Evolutionary conservation across 2,113 vertebrate genomes (phyloP).

Genomic region (Galemys pyrenaicus): DNA sequence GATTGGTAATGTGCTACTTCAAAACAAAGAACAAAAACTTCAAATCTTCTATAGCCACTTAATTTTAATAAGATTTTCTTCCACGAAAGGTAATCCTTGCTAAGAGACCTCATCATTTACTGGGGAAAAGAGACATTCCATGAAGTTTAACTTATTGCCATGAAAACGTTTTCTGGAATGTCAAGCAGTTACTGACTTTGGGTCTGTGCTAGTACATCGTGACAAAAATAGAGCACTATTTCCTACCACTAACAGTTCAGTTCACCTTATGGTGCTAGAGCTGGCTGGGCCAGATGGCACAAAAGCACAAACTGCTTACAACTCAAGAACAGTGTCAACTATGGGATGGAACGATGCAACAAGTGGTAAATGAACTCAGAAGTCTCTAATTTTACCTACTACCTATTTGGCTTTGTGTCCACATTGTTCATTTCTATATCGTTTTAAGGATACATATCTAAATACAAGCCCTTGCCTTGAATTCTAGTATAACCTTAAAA

Average conservation of each 20-base stretch:
- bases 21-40: constrained; percentile 33
- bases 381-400: not conserved
- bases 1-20: not conserved
- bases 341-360: not conserved
- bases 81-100: constrained; percentile 70
- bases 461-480: not conserved
- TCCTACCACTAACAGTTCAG: constrained; percentile 58
- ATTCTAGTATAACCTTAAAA: not conserved
- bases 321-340: constrained; percentile 45
- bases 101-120: constrained; percentile 54
- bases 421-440: not conserved
- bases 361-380: not conserved
- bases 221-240: constrained; percentile 70
- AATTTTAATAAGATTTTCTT: constrained; percentile 67
- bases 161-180: constrained; percentile 72
- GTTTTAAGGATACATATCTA: not conserved
- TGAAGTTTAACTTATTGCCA: constrained; percentile 63
- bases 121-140: constrained; percentile 70
- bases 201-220: constrained; percentile 60
- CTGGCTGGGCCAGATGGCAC: constrained; percentile 48
- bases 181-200: constrained; percentile 68
- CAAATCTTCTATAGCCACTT: not conserved
- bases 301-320: not conserved
- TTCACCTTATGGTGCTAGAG: constrained; percentile 61
- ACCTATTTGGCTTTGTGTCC: not conserved